A percentile compares a stretch with the other conserved stretches of the same genome.
phyloP scores from a whole-genome alignment of 2,797 vertebrate species.

The Mormyrus hasselquistii region DNA sequence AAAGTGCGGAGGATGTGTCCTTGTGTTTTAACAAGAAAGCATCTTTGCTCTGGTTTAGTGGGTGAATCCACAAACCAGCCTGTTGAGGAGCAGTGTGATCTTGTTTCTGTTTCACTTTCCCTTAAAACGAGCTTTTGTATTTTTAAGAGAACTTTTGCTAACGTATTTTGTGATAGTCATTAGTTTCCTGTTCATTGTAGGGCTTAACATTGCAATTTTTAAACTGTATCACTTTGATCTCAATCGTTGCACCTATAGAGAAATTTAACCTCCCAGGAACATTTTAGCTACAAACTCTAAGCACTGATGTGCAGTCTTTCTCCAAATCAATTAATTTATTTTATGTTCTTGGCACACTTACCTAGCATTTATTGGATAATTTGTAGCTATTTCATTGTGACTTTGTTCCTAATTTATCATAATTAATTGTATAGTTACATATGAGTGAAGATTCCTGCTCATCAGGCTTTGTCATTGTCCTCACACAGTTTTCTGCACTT shows the following conservation, averaged over 20 bases:
- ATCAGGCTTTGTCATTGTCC: background rate
- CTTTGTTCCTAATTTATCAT: background rate
- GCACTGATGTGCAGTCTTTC: background rate
- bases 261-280: background rate
- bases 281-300: background rate
- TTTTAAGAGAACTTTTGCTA: background rate
- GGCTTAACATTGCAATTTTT: background rate
- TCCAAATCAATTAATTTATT: background rate
- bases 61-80: background rate
- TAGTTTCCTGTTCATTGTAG: background rate
- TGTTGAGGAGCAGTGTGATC: background rate
- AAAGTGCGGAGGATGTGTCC: background rate
- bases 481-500: background rate
- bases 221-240: background rate
- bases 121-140: background rate
- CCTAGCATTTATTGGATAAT: background rate
- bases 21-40: background rate
- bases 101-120: background rate
- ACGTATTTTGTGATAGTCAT: background rate
- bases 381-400: background rate
- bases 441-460: background rate
- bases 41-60: background rate
- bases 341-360: background rate
- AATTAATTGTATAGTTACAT: background rate
- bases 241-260: background rate